Evolutionary conservation across 2,797 vertebrate species (phyloP), one percentile per base, ranked within the genome.

Genomic region (Carduelis carduelis): DNA sequence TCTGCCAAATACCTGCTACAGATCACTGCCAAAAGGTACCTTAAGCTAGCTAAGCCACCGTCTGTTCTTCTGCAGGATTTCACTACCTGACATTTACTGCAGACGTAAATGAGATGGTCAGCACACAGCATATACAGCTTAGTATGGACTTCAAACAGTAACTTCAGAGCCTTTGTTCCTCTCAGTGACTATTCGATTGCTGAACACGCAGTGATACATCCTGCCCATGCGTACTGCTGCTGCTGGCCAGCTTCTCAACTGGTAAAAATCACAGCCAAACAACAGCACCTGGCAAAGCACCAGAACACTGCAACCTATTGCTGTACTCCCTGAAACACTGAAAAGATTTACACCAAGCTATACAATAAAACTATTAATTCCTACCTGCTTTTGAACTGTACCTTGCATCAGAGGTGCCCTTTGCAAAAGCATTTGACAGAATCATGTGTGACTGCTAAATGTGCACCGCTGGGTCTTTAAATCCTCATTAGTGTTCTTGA

Each of bases 401-500:
- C 44, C 46, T 89, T 76, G n/a, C 35, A 68, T 70, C 26, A 87
- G 65, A 84, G 34, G 28, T 27, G 37, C 55, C 47, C 81, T 69
- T 19, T 23, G 52, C 43, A 76, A 92, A 88, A 68, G 59, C 39
- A 59, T 82, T 65, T 93, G 82, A 85, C 57, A 94, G 87, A 94
- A 71, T 24, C 41, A 28, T 55, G 46, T 64, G 44, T 37, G 81
- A 84, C 80, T 85, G 65, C 60, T 94, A 83, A 91, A 88, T 5
- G 64, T 69, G 65, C 64, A 59, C 92, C 27, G 1, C 63, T 74
- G 69, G 43, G 76, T 89, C 92, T 95, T 87, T 93, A 96, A 92
- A 92, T 66, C 61, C 91, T 96, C 82, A 90, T 96, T 95, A 96
- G 49, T 71, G 82, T 70, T 68, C 79, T 80, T 89, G 65, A 96